These are phyloP conservation scores for Tipula helvola DNA, from an alignment of 2,888 invertebrate species.

Conservation along the genomic window DNA sequence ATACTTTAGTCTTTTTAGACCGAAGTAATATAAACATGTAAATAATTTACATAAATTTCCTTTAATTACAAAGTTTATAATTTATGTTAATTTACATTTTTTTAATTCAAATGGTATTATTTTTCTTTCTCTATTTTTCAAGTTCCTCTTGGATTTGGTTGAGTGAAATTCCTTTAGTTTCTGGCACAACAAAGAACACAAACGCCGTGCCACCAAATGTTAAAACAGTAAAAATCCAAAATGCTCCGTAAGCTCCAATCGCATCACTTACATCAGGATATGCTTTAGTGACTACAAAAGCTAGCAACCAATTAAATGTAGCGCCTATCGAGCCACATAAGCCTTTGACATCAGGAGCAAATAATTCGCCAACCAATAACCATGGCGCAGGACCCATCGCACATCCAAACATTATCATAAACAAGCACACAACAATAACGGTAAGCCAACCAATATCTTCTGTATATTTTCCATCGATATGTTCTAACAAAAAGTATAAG, in stretches of 20 bases:
- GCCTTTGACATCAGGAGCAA: slow-evolving; percentile 57
- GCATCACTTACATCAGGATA: slow-evolving; percentile 24
- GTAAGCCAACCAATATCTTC: slow-evolving; percentile 43
- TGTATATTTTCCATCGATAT: slow-evolving; percentile 15
- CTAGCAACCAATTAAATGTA: slow-evolving; percentile 62
- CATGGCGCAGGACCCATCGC: slow-evolving; percentile 74
- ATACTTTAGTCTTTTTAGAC: too few relatives aligned
- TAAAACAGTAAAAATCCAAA: slow-evolving; percentile 52
- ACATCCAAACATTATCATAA: slow-evolving; percentile 59
- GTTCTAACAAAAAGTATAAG: slow-evolving; percentile 38
- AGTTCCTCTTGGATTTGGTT: slow-evolving; percentile 65
- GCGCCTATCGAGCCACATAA: slow-evolving; percentile 59
- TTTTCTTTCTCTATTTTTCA: slow-evolving; percentile 14
- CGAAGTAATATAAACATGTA: too few relatives aligned
- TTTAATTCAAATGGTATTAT: too few relatives aligned
- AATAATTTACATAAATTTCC: too few relatives aligned
- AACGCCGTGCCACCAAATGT: slow-evolving; percentile 47
- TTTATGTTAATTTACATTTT: too few relatives aligned
- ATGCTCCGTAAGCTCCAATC: slow-evolving; percentile 45
- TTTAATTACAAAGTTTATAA: too few relatives aligned
- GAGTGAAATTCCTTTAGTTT: slow-evolving; percentile 54
- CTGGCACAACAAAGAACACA: slow-evolving; percentile 41
- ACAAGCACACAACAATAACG: slow-evolving; percentile 50
- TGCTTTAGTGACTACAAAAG: slow-evolving; percentile 37
- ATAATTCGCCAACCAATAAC: slow-evolving; percentile 56